A percentile compares a stretch with the other conserved stretches of the same genome.
These are phyloP conservation scores for Acanthococcus lagerstroemiae DNA, from an alignment of 2,888 invertebrate species.

Conservation along the genomic window DNA sequence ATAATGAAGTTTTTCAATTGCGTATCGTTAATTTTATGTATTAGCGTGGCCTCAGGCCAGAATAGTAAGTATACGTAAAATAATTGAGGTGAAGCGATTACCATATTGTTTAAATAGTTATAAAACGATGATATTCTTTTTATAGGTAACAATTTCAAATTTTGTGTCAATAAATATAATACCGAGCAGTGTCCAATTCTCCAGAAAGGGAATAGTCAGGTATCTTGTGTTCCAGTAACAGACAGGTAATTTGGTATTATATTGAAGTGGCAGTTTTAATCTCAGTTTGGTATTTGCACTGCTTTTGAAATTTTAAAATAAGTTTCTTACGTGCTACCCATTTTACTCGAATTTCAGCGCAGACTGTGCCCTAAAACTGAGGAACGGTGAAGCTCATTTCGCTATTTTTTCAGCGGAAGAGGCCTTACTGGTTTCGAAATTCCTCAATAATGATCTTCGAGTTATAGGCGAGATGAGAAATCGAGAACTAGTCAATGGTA, in stretches of 20 bases:
- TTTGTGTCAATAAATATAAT: conserved; percentile 8
- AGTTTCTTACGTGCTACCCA: background rate
- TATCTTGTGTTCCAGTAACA: conserved; percentile 42
- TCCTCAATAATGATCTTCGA: conserved; percentile 40
- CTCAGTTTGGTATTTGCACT: background rate
- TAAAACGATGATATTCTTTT: background rate
- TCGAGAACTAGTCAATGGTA: conserved; percentile 41
- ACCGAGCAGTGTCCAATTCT: conserved; percentile 42
- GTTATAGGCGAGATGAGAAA: conserved; percentile 40
- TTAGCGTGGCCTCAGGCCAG: background rate
- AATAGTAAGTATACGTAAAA: conserved; percentile 8
- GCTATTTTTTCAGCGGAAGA: conserved; percentile 54
- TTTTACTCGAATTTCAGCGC: conserved; percentile 42
- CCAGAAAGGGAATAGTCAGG: conserved; percentile 44
- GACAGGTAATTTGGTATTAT: no score
- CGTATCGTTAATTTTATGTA: background rate
- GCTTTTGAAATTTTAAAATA: background rate
- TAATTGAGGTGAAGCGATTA: background rate
- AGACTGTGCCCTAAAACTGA: conserved; percentile 52
- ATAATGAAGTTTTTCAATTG: background rate
- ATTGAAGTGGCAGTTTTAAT: no score
- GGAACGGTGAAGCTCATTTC: conserved; percentile 48
- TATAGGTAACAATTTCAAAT: conserved; percentile 12
- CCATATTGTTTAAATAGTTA: background rate
- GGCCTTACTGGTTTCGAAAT: conserved; percentile 45